Evolutionary conservation across 2,888 invertebrate genomes (phyloP), one percentile per base, ranked within the genome.

Genomic region (Linhomoeus sp.): DNA sequence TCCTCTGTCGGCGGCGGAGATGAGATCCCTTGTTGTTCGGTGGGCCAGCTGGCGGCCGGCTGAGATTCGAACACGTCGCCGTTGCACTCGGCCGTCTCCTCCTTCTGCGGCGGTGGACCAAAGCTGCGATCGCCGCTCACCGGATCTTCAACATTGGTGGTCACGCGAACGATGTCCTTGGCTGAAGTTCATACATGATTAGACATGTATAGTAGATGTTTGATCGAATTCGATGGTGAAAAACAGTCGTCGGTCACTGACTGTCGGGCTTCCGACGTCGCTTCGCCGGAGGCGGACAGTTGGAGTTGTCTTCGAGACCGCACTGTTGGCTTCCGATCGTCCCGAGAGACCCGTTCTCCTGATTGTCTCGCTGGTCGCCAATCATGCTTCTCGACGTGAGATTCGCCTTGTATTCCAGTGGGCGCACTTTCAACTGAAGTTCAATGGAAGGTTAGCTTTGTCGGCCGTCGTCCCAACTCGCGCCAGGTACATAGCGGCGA

Each of bases 81-180:
- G 45, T 7, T 36, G 5, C 5, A 17, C 23, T 37, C 7, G 38
- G 9, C 29, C 25, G 9, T 14, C 12, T 39, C 9, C 7, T 17
- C 45, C n/a, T n/a, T n/a, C n/a, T n/a, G n/a, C n/a, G n/a, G n/a
- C n/a, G n/a, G n/a, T n/a, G n/a, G n/a, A n/a, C n/a, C n/a, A n/a
- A n/a, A n/a, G n/a, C n/a, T n/a, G n/a, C n/a, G n/a, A 17, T 45
- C 45, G 22, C 23, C 38, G n/a, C 5, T 3, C 22, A 37, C 37
- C 23, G 29, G 19, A 3, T 12, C 19, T 3, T 43, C 36, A 5
- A 23, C 20, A 9, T 43, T 15, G 19, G 20, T 14, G 5, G 38
- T 39, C 17, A 54, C 52, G 19, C 54, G 51, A 5, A 54, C 52
- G 43, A 54, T 54, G 49, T 51, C 50, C 49, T 52, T 54, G 24